Conservation (phyloP, 2,888 invertebrate species). For the Cephus rjabovi region DNA sequence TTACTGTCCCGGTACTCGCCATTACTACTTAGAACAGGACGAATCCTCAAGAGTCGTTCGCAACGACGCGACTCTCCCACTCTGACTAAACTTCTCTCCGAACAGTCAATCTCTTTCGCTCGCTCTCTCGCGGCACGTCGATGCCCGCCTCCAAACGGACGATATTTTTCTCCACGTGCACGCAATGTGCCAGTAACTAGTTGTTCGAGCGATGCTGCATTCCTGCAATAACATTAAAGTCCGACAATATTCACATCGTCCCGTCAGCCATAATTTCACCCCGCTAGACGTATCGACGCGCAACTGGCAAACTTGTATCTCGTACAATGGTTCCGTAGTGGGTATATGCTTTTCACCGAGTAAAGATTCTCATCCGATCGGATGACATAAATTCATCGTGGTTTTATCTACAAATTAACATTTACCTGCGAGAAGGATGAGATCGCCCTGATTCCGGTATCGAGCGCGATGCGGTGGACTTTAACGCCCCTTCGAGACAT, state of each 20-base stretch:
- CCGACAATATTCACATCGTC: slow-evolving; percentile 35
- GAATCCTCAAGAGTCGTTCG: background rate
- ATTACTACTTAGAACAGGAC: background rate
- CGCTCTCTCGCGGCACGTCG: background rate
- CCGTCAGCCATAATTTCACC: slow-evolving; percentile 31
- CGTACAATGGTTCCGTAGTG: background rate
- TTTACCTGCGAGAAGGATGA: background rate
- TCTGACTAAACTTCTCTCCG: background rate
- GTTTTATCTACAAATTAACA: background rate
- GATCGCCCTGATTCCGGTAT: background rate
- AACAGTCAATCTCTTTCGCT: background rate
- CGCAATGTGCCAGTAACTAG: slow-evolving; percentile 26
- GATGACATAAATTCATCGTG: background rate
- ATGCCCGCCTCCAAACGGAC: background rate
- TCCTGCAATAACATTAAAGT: slow-evolving; percentile 32
- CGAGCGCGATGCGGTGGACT: no score
- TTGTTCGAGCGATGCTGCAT: slow-evolving; percentile 32
- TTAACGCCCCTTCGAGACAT: no score
- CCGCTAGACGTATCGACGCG: slow-evolving; percentile 30
- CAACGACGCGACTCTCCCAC: background rate
- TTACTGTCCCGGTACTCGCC: background rate
- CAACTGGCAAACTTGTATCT: slow-evolving; percentile 12
- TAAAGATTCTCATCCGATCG: background rate
- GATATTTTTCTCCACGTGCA: background rate
- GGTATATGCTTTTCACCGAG: background rate